Evolutionary conservation across 2,113 vertebrate genomes (phyloP).

Genomic region (Pelodiscus sinensis): DNA sequence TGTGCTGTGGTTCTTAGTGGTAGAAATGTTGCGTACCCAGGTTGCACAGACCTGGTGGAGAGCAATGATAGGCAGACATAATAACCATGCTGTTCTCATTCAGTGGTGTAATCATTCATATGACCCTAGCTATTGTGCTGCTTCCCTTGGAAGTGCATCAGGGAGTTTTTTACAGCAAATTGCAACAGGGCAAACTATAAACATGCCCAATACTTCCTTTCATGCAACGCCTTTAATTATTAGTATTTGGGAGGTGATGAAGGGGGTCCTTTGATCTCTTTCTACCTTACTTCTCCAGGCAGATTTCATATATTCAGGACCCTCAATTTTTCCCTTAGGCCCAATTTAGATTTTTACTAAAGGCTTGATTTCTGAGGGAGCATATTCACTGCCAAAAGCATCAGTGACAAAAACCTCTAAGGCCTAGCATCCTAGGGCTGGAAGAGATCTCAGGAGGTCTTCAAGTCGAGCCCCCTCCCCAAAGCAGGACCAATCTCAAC

Average conservation of each 20-base stretch:
- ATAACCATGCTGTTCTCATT: background rate
- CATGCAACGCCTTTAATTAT: background rate
- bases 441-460: too few relatives aligned
- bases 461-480: too few relatives aligned
- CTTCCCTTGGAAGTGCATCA: background rate
- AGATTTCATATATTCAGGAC: background rate
- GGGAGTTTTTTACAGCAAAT: background rate
- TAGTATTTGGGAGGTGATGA: background rate
- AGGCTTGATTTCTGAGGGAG: slow-evolving; percentile 16
- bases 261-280: background rate
- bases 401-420: slow-evolving; percentile 32
- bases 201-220: fast-evolving
- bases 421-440: background rate
- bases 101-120: fast-evolving
- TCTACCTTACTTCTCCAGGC: background rate
- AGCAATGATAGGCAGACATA: background rate
- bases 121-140: background rate
- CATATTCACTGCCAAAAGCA: slow-evolving; percentile 10
- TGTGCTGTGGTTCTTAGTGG: background rate
- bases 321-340: background rate
- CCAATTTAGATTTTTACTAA: background rate
- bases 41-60: fast-evolving
- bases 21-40: background rate
- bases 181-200: background rate
- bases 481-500: too few relatives aligned